phyloP scores from a whole-genome alignment of 2,888 invertebrate genomes.

The Himalopsyche kuldschensis region DNA sequence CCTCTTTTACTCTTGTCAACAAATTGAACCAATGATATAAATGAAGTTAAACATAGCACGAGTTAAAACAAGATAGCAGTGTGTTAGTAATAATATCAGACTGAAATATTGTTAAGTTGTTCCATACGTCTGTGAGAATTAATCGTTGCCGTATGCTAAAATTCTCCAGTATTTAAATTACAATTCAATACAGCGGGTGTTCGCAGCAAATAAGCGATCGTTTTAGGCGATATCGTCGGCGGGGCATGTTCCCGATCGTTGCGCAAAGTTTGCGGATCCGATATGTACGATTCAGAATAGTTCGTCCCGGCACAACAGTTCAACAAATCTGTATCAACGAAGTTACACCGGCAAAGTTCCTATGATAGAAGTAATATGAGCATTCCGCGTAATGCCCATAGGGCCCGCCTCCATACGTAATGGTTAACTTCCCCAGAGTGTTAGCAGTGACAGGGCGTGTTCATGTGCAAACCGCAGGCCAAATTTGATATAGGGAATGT shows the following conservation, averaged over 20 bases:
- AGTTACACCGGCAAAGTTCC: neutral
- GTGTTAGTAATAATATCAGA: too few species aligned
- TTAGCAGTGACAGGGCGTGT: neutral
- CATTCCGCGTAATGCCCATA: neutral
- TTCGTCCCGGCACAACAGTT: neutral
- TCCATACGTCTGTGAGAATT: too few species aligned
- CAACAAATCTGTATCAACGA: neutral
- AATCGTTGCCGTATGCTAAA: too few species aligned
- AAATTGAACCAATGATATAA: too few species aligned
- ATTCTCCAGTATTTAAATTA: neutral
- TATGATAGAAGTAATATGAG: neutral
- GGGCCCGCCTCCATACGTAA: neutral
- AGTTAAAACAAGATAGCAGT: too few species aligned
- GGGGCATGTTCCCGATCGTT: neutral
- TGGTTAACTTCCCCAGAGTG: neutral
- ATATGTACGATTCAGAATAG: neutral
- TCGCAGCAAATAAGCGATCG: neutral
- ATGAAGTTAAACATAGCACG: too few species aligned
- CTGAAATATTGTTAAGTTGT: too few species aligned
- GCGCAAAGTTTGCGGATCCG: neutral
- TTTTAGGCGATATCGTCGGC: neutral
- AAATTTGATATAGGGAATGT: neutral
- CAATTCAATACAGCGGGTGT: neutral
- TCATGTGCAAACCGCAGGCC: neutral
- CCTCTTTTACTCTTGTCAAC: too few species aligned